Percentiles rank a stretch among this genome's conserved stretches.
Conservation (phyloP, 2,113 vertebrate species). For the Apus apus region DNA sequence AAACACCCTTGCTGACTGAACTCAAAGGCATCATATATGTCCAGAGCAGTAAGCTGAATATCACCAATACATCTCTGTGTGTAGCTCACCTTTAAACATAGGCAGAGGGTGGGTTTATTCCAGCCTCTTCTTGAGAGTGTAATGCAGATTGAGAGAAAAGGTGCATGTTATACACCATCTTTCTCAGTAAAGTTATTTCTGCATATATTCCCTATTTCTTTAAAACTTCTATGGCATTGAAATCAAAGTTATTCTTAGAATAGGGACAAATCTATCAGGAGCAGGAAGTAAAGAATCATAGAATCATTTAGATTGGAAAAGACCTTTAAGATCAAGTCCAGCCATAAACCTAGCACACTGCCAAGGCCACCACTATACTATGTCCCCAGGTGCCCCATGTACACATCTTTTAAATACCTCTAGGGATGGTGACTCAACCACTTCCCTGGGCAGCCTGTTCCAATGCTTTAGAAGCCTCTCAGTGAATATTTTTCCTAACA, state of each 20-base stretch:
- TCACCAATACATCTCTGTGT: background rate
- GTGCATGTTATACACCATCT: accelerated
- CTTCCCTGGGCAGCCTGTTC: too few relatives aligned
- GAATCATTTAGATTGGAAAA: too few relatives aligned
- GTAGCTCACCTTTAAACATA: background rate
- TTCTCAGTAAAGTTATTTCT: background rate
- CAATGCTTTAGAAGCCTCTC: too few relatives aligned
- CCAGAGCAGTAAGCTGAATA: background rate
- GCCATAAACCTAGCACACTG: too few relatives aligned
- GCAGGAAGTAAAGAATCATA: background rate
- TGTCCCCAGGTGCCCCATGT: too few relatives aligned
- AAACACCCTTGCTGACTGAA: background rate
- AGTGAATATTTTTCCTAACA: too few relatives aligned
- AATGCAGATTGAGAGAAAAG: background rate
- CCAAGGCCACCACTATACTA: too few relatives aligned
- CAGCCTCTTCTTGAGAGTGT: background rate
- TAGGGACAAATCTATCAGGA: background rate
- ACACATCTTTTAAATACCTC: too few relatives aligned
- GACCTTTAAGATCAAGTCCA: too few relatives aligned
- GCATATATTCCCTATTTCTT: background rate
- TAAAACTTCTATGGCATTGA: background rate
- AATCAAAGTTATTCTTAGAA: background rate
- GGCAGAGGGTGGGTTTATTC: background rate
- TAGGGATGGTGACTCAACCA: too few relatives aligned
- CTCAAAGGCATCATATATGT: background rate